Evolutionary conservation across 2,797 vertebrate genomes (phyloP).

Genomic region (Sebastes goodei): DNA sequence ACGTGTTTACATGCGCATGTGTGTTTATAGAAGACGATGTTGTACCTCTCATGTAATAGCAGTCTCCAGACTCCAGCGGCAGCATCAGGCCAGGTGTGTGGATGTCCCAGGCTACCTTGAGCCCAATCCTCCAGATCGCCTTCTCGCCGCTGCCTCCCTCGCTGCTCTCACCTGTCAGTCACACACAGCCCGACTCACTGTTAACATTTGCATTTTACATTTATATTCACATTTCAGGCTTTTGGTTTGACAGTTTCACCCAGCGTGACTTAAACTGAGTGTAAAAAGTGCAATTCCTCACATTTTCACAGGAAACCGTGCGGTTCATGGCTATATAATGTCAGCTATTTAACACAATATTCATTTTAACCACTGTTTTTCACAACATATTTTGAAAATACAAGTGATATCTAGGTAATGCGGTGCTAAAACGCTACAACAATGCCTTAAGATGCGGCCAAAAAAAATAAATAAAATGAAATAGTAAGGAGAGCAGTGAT

Average conservation of each 20-base stretch:
- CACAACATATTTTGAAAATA: background rate
- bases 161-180: slow-evolving; percentile 76
- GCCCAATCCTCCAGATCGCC: slow-evolving; percentile 89
- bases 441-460: background rate
- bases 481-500: slow-evolving; percentile 37
- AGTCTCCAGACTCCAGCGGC: slow-evolving; percentile 93
- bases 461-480: slow-evolving; percentile 15
- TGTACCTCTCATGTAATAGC: slow-evolving; percentile 97
- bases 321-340: background rate
- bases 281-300: slow-evolving; percentile 8
- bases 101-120: slow-evolving; percentile 98
- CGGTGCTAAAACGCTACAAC: background rate
- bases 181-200: slow-evolving; percentile 57
- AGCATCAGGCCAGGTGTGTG: slow-evolving; percentile 93
- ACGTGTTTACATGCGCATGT: slow-evolving; percentile 31
- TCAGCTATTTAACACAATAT: background rate
- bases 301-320: background rate
- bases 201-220: slow-evolving; percentile 48
- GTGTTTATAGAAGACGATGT: slow-evolving; percentile 14
- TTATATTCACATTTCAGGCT: slow-evolving; percentile 42
- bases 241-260: slow-evolving; percentile 20
- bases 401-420: background rate
- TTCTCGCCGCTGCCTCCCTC: slow-evolving; percentile 80
- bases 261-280: slow-evolving; percentile 6
- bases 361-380: background rate